These are phyloP conservation scores for Umimayanthus chanpuru DNA, from an alignment of 92 coral and sea anemone genomes.

Conservation along the genomic window DNA sequence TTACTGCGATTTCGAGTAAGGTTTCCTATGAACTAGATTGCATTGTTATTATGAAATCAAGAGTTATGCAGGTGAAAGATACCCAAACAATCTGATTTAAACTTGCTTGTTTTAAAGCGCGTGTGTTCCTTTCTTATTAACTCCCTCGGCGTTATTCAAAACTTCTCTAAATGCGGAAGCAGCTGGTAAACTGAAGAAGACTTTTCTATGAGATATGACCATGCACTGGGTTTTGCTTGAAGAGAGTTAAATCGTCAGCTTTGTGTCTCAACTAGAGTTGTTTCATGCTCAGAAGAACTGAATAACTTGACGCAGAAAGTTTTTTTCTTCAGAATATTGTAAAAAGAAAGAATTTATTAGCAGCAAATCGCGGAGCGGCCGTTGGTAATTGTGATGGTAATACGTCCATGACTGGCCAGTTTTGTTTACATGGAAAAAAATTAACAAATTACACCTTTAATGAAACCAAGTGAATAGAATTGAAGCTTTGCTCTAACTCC, in stretches of 20 bases:
- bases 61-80: not conserved
- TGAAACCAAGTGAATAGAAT: not conserved
- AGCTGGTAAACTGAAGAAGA: slow-evolving; percentile 18
- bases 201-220: slow-evolving; percentile 6
- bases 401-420: slow-evolving; percentile 9
- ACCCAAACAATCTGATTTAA: not conserved
- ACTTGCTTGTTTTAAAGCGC: not conserved
- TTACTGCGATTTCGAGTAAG: not conserved
- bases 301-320: not conserved
- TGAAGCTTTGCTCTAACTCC: not conserved
- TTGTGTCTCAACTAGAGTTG: not conserved
- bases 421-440: slow-evolving; percentile 3
- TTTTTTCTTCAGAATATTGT: slow-evolving; percentile 1
- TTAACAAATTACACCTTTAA: slow-evolving; percentile 20
- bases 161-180: slow-evolving; percentile 26
- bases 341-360: slow-evolving; percentile 2
- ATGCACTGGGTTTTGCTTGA: not conserved
- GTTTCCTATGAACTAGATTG: not conserved
- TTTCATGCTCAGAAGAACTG: not conserved
- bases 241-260: not conserved
- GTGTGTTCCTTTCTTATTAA: slow-evolving; percentile 1
- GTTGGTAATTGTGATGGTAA: slow-evolving; percentile 11
- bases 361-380: not conserved
- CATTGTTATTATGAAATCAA: too few relatives aligned
- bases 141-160: slow-evolving; percentile 11